Percentiles rank a stretch among this genome's conserved stretches.
These are phyloP conservation scores for Leptodactylus fuscus DNA, from an alignment of 2,113 vertebrate species.

Conservation along the genomic window DNA sequence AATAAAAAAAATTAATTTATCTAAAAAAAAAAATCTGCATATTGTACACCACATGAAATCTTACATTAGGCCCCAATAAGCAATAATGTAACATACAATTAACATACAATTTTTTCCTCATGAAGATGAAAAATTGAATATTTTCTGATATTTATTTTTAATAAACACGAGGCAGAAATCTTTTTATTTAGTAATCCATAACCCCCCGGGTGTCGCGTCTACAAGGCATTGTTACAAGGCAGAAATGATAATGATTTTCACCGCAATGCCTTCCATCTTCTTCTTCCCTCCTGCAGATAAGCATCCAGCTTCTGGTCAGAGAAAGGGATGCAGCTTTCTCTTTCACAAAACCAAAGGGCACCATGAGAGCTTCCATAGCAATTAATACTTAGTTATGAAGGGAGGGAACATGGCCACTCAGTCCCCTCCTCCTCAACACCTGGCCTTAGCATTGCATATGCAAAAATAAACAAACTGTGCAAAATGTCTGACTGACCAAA, in stretches of 20 bases:
- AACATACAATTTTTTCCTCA: too few relatives aligned
- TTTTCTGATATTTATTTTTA: too few relatives aligned
- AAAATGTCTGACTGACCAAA: constrained; percentile 18
- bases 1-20: too few relatives aligned
- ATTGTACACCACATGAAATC: too few relatives aligned
- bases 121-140: too few relatives aligned
- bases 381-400: constrained; percentile 51
- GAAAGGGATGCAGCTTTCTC: constrained; percentile 5
- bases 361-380: constrained; percentile 1
- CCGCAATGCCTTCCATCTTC: constrained; percentile 47
- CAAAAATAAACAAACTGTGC: constrained; percentile 59
- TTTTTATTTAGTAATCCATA: too few relatives aligned
- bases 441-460: constrained; percentile 53
- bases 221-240: constrained; percentile 20
- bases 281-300: constrained; percentile 50
- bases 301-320: constrained; percentile 27
- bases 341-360: constrained; percentile 4
- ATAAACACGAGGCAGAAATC: not conserved
- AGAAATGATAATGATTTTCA: constrained; percentile 9
- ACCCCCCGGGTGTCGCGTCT: not conserved
- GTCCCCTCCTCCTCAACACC: constrained; percentile 45
- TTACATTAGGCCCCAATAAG: too few relatives aligned
- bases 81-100: too few relatives aligned
- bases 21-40: too few relatives aligned
- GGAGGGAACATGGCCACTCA: constrained; percentile 32